Evolutionary conservation across 2,888 invertebrate species (phyloP).

Genomic region (Thecocarcelia acutangulata): DNA sequence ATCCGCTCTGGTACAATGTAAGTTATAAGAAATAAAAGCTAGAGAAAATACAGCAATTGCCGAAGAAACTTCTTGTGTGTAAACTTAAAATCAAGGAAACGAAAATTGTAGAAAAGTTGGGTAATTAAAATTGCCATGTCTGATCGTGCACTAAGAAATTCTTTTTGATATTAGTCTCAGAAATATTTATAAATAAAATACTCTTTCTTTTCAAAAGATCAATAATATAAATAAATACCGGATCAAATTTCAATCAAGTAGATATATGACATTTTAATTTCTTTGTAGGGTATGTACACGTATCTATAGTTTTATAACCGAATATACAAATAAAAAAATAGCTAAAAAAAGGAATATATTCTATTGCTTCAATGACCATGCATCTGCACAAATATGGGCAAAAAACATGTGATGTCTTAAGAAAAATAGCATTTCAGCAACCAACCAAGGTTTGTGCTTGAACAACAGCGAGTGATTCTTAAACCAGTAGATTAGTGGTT

Average conservation of each 20-base stretch:
- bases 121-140: too few relatives aligned
- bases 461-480: slow-evolving; percentile 49
- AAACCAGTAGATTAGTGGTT: slow-evolving; percentile 64
- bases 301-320: slow-evolving; percentile 26
- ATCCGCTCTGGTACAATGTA: too few relatives aligned
- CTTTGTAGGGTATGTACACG: slow-evolving; percentile 24
- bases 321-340: slow-evolving; percentile 46
- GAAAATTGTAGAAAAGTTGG: too few relatives aligned
- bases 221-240: neutral
- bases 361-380: slow-evolving; percentile 24
- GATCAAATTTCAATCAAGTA: slow-evolving; percentile 26
- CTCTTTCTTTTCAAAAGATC: neutral
- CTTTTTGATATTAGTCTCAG: too few relatives aligned
- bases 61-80: too few relatives aligned
- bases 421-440: neutral
- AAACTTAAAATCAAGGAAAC: too few relatives aligned
- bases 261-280: slow-evolving; percentile 36
- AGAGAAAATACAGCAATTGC: too few relatives aligned
- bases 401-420: neutral
- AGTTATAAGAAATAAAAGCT: too few relatives aligned
- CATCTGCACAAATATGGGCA: neutral
- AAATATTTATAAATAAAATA: neutral
- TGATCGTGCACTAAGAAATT: too few relatives aligned
- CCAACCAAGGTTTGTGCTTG: slow-evolving; percentile 35
- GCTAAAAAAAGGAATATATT: slow-evolving; percentile 38